Percentiles rank a stretch among this genome's conserved stretches.
Evolutionary conservation across 1,140 invertebrate species (phyloP).

Genomic region (Platyscapa corneri): DNA sequence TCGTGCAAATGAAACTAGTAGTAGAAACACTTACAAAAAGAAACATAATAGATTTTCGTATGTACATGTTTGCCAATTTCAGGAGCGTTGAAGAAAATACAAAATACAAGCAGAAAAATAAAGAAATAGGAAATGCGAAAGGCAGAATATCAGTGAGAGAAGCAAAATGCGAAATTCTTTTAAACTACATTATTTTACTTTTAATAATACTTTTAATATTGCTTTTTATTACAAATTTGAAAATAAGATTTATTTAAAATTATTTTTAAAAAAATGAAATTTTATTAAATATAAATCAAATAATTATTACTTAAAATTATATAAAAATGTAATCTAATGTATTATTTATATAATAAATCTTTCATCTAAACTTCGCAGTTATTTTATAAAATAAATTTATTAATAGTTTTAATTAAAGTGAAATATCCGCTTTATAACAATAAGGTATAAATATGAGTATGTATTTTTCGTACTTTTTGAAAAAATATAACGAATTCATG

Average conservation of each 20-base stretch:
- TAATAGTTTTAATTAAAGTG: too few species aligned
- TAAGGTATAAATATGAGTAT: too few species aligned
- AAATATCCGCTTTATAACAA: too few species aligned
- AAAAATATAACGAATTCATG: neutral
- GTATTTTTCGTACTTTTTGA: neutral
- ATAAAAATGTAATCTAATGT: too few species aligned
- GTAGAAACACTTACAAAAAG: neutral
- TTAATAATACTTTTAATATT: conserved; percentile 1
- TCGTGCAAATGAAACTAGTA: neutral
- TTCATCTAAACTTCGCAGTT: too few species aligned
- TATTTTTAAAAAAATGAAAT: too few species aligned
- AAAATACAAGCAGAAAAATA: neutral
- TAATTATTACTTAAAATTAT: too few species aligned
- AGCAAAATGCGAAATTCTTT: neutral
- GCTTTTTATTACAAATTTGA: neutral
- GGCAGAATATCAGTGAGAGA: neutral
- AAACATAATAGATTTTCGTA: neutral
- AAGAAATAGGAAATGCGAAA: neutral
- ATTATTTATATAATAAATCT: too few species aligned
- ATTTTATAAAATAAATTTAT: too few species aligned
- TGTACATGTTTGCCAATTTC: neutral
- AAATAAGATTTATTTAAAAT: neutral
- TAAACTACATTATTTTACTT: neutral
- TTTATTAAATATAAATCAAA: too few species aligned
- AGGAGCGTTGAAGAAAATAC: neutral